Percentiles rank a stretch among this genome's conserved stretches.
These are phyloP conservation scores for Magallana angulata DNA, from an alignment of 1,140 invertebrate genomes.

Conservation along the genomic window DNA sequence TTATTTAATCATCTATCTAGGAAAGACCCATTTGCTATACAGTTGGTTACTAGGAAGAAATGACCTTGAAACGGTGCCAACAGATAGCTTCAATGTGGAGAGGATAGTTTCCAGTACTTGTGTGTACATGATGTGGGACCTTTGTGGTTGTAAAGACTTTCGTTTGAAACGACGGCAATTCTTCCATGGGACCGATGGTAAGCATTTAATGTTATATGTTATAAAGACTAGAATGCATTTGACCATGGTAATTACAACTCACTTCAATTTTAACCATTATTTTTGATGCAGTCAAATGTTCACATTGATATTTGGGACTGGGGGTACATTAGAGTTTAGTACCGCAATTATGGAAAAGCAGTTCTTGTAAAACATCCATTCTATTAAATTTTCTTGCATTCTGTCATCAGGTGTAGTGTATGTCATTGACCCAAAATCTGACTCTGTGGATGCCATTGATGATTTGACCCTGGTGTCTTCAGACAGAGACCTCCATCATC, in stretches of 20 bases:
- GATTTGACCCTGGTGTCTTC: background rate
- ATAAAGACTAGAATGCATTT: background rate
- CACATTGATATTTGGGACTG: background rate
- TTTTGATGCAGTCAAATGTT: too few relatives aligned
- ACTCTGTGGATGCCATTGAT: background rate
- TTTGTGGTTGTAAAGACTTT: conserved; percentile 39
- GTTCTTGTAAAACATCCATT: background rate
- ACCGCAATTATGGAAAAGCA: background rate
- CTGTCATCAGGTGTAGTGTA: conserved; percentile 23
- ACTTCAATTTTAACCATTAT: too few relatives aligned
- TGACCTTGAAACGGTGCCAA: conserved; percentile 38
- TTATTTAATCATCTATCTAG: background rate
- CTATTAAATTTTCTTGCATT: background rate
- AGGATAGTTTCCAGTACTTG: background rate
- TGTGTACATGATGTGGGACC: conserved; percentile 50
- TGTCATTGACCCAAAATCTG: background rate
- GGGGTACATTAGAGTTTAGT: background rate
- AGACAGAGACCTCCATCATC: background rate
- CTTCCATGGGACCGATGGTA: conserved; percentile 53
- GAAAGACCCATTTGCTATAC: conserved; percentile 48
- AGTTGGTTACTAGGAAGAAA: conserved; percentile 40
- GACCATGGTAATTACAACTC: too few relatives aligned
- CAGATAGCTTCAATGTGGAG: conserved; percentile 53
- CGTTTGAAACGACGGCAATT: conserved; percentile 47
- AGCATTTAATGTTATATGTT: background rate